Conservation (phyloP, 2,113 vertebrate species). For the Pangasianodon gigas region DNA sequence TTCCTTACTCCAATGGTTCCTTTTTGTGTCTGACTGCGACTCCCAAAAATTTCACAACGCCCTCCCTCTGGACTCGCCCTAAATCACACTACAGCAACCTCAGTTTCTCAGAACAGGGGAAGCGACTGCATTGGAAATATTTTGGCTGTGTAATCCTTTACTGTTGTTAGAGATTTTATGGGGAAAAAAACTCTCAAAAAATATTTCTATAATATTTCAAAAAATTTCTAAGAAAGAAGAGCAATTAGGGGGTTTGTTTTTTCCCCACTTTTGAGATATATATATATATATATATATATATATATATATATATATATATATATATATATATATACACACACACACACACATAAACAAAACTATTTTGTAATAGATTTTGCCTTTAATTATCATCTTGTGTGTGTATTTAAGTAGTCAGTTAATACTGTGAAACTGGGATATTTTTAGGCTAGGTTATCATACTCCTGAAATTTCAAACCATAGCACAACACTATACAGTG, state of each 20-base stretch:
- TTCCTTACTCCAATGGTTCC: not conserved
- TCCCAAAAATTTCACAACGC: constrained; percentile 21
- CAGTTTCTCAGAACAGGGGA: not conserved
- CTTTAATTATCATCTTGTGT: not conserved
- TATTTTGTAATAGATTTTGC: not conserved
- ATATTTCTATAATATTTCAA: no score
- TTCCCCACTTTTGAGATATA: not conserved
- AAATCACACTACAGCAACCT: constrained; percentile 10
- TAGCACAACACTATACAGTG: not conserved
- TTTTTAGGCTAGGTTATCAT: not conserved
- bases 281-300: no score
- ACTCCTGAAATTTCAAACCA: not conserved
- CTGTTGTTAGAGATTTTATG: not conserved
- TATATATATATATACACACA: no score
- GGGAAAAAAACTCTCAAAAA: not conserved
- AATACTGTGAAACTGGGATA: not conserved
- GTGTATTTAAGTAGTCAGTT: not conserved
- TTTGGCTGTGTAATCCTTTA: no score
- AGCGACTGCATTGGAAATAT: not conserved
- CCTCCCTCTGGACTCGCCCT: constrained; percentile 1
- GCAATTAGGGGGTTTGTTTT: not conserved
- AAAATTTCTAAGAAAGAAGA: no score
- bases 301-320: no score
- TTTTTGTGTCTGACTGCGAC: not conserved
- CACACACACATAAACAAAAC: not conserved